Conservation (phyloP, 2,888 invertebrate genomes). For the Lymantria monacha region DNA sequence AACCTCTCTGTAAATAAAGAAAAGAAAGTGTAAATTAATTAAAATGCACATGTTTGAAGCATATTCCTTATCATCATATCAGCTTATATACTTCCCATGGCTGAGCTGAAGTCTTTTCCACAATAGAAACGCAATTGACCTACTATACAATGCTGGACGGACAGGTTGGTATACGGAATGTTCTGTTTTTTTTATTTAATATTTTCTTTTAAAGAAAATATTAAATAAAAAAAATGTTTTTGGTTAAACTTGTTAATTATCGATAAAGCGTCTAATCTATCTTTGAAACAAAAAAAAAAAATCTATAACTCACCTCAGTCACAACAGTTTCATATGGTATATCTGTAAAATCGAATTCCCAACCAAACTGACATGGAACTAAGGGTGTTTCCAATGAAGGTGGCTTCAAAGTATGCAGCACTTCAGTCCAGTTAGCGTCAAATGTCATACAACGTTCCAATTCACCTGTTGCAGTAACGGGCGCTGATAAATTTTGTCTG, state of each 20-base stretch:
- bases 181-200: too few relatives aligned
- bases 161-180: too few relatives aligned
- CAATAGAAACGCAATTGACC: too few relatives aligned
- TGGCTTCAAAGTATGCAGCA: conserved; percentile 50
- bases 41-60: not conserved
- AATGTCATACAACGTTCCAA: conserved; percentile 59
- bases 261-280: too few relatives aligned
- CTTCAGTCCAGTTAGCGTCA: conserved; percentile 61
- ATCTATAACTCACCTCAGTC: conserved; percentile 54
- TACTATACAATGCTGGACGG: too few relatives aligned
- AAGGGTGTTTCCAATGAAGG: conserved; percentile 47
- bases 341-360: conserved; percentile 65
- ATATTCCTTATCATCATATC: too few relatives aligned
- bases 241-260: too few relatives aligned
- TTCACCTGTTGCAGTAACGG: conserved; percentile 37
- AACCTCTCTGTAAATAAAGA: conserved; percentile 51
- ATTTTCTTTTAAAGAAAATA: too few relatives aligned
- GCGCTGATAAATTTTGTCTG: conserved; percentile 64
- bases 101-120: too few relatives aligned
- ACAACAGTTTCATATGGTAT: conserved; percentile 66
- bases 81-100: too few relatives aligned
- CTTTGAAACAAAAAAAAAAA: too few relatives aligned
- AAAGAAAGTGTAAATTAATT: not conserved
- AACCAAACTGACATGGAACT: conserved; percentile 53
- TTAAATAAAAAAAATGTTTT: too few relatives aligned